A percentile compares a stretch with the other conserved stretches of the same genome.
Evolutionary conservation across 2,888 invertebrate species (phyloP).

Genomic region (Dromius quadrimaculatus): DNA sequence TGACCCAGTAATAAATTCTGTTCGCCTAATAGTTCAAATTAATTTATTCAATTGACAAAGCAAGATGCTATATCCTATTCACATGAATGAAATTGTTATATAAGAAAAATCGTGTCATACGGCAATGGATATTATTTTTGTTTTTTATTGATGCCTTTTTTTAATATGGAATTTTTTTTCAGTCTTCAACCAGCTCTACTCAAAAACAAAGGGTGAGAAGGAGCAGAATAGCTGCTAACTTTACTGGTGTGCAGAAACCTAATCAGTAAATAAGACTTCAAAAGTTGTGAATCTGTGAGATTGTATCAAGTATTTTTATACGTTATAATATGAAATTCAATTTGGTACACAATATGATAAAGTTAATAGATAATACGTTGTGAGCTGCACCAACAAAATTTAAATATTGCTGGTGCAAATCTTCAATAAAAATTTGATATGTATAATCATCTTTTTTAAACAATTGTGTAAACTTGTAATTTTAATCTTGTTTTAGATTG

Average conservation of each 20-base stretch:
- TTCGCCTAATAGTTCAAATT: too few species aligned
- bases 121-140: not conserved
- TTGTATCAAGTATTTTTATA: constrained; percentile 38
- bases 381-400: too few species aligned
- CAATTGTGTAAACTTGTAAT: too few species aligned
- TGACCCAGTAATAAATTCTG: too few species aligned
- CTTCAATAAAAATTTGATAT: too few species aligned
- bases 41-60: too few species aligned
- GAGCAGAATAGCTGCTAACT: constrained; percentile 63
- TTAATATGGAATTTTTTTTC: too few species aligned
- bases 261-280: constrained; percentile 34
- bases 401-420: too few species aligned
- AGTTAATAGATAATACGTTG: not conserved
- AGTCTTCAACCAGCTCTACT: constrained; percentile 25
- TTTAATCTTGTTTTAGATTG: constrained; percentile 8
- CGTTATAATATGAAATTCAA: constrained; percentile 31
- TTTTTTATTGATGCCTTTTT: too few species aligned
- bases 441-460: too few species aligned
- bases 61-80: too few species aligned
- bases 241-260: constrained; percentile 50
- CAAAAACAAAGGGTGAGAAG: constrained; percentile 57
- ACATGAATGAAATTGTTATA: too few species aligned
- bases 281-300: constrained; percentile 32
- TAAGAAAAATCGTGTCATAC: not conserved
- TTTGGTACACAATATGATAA: constrained; percentile 15